Evolutionary conservation across 2,113 vertebrate genomes (phyloP), one percentile per base, ranked within the genome.

Genomic region (Paralichthys olivaceus): DNA sequence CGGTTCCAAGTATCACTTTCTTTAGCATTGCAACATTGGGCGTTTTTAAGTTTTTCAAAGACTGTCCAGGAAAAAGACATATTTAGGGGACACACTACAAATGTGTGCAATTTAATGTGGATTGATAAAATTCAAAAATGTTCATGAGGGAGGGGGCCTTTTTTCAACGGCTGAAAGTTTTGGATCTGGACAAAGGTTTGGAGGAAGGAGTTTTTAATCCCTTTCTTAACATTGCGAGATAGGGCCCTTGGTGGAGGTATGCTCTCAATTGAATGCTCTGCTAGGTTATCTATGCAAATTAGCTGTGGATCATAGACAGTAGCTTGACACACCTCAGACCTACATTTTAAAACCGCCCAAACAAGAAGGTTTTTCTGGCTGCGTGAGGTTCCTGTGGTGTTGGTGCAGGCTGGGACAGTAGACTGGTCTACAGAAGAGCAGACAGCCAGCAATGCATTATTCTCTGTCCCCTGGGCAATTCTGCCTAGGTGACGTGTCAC

Each of bases 401-500:
- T 45, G 82, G 45, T 74, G 70, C 75, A 82, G 68, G 34, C 79
- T 57, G 25, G 69, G 51, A 85, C 55, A 58, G 62, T 59, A 72
- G 53, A 65, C 72, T 75, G 72, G 69, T 74, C 73, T 58, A 78
- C 82, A 57, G 61, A 28, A 60, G 37, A 77, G 58, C 17, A 14
- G 53, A 73, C 78, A 49, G 29, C 71, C 70, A 70, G 66, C 28
- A 15, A 71, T 19, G 34, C 45, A 32, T 60, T 72, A 32, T 37
- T 56, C 58, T 49, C 37, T 65, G 22, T 7, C 37, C 49, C 28
- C 29, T 29, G 71, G 37, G 69, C 14, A 28, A 43, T 67, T 66
- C 13, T 74, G 51, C 53, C 29, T 56, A 8, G 15, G n/a, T 59
- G 58, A 73, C 40, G 8, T 5, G 40, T 96, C 95, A 98, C 71